Base-by-base conservation (phyloP, 2,888 invertebrate species). In the Drosophila paucipuncta region DNA sequence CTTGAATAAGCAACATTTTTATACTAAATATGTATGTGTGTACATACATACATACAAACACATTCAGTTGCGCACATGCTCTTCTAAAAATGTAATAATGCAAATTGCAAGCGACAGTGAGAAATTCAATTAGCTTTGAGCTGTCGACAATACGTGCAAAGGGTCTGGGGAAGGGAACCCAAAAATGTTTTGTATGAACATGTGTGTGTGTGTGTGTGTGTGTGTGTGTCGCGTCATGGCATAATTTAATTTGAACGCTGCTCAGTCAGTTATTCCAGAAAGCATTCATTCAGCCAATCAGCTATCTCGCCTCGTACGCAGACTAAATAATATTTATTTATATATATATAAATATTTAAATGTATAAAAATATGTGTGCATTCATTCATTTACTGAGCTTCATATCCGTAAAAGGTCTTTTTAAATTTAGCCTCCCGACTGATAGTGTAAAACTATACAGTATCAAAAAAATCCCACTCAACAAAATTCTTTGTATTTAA, bases 31-130 rank as follows among this genome's bases (percentile, higher is more conserved):
- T 68, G 69, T 82, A 76, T 7, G 22, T 58, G 67, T 63, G 74
- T 57, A 67, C 65, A 74, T 54, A 60, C 73, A 68, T 67, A 55
- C 47, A 49, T 6, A 39, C 41, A 4, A 47, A 57, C 49, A 57
- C 6, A 22, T 22, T 16, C 16, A 47, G 47, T 25, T 16, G 47
- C 47, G 22, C 31, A 31, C 30, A 54, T 62, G 65, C 67, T 77
- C 73, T 82, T 82, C 74, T 83, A 85, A 79, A 91, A 90, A 83
- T 85, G 88, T 78, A 86, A 90, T 90, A 91, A 91, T 91, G 85
- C 75, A 88, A 91, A 90, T 91, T 91, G 90, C 85, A 79, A 89
- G 83, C 90, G 90, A 90, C 91, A 91, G 91, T 91, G 91, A 90
- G 89, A 90, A 91, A 91, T 90, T 90, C 90, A 91, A 90, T 90